These are phyloP conservation scores for Sitobion miscanthi DNA, from an alignment of 1,140 invertebrate species.

Conservation along the genomic window DNA sequence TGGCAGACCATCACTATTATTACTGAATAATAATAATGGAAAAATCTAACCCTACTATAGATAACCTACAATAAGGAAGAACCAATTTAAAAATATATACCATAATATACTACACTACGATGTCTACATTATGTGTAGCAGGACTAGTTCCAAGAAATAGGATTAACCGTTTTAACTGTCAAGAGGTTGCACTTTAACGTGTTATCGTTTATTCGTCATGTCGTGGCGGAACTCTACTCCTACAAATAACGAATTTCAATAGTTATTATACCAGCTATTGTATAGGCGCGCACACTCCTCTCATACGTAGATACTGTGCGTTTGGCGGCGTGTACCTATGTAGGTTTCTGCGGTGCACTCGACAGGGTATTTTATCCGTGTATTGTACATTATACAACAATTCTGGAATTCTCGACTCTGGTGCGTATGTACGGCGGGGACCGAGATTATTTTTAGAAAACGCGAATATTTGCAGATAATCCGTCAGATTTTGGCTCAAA, in stretches of 20 bases:
- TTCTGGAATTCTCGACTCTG: conserved; percentile 11
- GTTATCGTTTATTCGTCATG: not conserved
- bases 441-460: conserved; percentile 47
- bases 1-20: not conserved
- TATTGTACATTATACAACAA: not conserved
- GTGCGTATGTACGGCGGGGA: not conserved
- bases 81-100: not conserved
- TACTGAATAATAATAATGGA: conserved; percentile 29
- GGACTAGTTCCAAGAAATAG: not conserved
- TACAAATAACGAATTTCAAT: not conserved
- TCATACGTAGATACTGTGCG: not conserved
- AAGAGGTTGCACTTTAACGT: not conserved
- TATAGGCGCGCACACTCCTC: not conserved
- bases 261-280: not conserved
- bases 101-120: not conserved
- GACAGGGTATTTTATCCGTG: not conserved
- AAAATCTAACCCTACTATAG: not conserved
- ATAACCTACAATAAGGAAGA: not conserved
- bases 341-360: not conserved
- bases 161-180: not conserved
- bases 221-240: not conserved
- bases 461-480: conserved; percentile 48
- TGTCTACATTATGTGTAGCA: not conserved
- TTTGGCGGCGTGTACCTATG: not conserved
- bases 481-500: conserved; percentile 48